These are phyloP conservation scores for Melipona bicolor DNA, from an alignment of 2,888 invertebrate genomes.

Conservation along the genomic window DNA sequence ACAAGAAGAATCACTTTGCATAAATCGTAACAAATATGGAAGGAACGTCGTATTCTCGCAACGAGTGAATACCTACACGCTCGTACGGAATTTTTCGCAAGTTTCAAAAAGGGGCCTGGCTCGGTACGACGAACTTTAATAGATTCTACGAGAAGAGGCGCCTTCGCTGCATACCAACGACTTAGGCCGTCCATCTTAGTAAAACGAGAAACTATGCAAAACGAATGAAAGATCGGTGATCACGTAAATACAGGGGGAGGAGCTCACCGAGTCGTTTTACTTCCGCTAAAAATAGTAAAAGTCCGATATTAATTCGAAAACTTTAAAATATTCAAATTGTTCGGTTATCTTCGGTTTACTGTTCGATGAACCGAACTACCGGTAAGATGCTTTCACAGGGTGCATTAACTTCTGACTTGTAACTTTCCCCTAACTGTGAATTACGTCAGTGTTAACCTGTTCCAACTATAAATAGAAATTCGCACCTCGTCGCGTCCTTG, in stretches of 20 bases:
- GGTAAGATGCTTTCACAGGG: not conserved
- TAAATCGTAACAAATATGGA: not conserved
- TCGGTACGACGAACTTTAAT: conserved; percentile 15
- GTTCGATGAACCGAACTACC: not conserved
- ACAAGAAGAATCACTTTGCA: not conserved
- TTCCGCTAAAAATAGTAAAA: conserved; percentile 7
- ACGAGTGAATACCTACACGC: not conserved
- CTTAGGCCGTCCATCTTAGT: not conserved
- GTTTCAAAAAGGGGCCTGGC: not conserved
- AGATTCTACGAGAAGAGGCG: not conserved
- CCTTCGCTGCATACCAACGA: not conserved
- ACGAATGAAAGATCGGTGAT: not conserved
- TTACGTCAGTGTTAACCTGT: conserved; percentile 10
- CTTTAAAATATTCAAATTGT: not conserved
- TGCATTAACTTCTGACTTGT: not conserved
- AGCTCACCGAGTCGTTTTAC: not conserved
- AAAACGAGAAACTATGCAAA: conserved; percentile 18
- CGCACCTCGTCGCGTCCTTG: conserved; percentile 62
- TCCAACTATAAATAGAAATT: conserved; percentile 6
- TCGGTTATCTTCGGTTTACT: not conserved
- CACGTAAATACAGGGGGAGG: not conserved
- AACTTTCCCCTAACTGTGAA: not conserved
- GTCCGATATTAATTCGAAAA: not conserved
- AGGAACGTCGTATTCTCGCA: not conserved
- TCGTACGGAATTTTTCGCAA: not conserved